Conservation (phyloP, 2,888 invertebrate species). For the Drosophila suboccidentalis region DNA sequence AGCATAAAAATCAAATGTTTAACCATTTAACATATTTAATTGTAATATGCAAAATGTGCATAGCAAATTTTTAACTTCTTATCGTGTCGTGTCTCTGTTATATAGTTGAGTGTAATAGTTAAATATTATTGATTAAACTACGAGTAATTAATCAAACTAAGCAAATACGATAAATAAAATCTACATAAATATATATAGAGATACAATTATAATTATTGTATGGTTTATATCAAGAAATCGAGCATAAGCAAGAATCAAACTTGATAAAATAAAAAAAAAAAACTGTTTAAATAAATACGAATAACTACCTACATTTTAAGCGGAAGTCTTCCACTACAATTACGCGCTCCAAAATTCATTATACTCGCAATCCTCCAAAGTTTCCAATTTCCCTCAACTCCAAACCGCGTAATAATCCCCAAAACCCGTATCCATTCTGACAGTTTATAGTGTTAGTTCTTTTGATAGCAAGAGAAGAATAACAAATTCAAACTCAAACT, state of each 20-base stretch:
- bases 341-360: conserved; percentile 68
- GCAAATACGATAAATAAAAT: conserved; percentile 31
- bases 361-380: conserved; percentile 35
- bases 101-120: conserved; percentile 57
- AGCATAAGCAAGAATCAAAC: conserved; percentile 44
- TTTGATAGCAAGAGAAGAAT: conserved; percentile 35
- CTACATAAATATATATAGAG: conserved; percentile 18
- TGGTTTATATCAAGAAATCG: conserved; percentile 32
- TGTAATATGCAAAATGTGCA: conserved; percentile 41
- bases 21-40: conserved; percentile 45
- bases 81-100: conserved; percentile 62
- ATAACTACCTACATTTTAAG: conserved; percentile 81
- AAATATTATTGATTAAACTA: conserved; percentile 34
- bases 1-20: conserved; percentile 58
- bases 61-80: conserved; percentile 67
- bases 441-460: conserved; percentile 37
- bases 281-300: conserved; percentile 53
- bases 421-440: conserved; percentile 19
- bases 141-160: conserved; percentile 49
- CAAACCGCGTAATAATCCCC: conserved; percentile 39
- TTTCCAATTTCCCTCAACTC: conserved; percentile 21
- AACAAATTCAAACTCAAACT: conserved; percentile 17
- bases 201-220: conserved; percentile 14
- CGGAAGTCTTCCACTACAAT: conserved; percentile 86
- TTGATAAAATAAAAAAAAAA: conserved; percentile 38